phyloP scores from a whole-genome alignment of 1,140 invertebrate genomes.

The Bombus picipes region DNA sequence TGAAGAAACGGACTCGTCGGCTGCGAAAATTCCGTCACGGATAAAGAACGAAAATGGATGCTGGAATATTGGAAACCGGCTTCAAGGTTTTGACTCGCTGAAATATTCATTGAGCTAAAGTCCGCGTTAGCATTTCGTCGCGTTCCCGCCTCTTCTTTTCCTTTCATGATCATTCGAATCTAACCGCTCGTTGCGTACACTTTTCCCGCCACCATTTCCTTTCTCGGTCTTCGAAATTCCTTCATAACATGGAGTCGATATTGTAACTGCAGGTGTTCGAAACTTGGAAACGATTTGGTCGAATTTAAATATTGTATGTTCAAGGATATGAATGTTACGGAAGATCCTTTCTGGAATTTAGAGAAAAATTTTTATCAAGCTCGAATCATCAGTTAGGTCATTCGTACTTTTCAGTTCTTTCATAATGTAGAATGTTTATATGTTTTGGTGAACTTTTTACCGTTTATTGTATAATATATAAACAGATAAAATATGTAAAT shows the following conservation, averaged over 20 bases:
- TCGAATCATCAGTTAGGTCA: too few species aligned
- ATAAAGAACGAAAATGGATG: slow-evolving; percentile 60
- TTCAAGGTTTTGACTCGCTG: slow-evolving; percentile 56
- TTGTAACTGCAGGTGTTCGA: not conserved
- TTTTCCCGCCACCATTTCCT: not conserved
- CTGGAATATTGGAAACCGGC: slow-evolving; percentile 60
- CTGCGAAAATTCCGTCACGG: slow-evolving; percentile 49
- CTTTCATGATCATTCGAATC: slow-evolving; percentile 30
- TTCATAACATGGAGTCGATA: not conserved
- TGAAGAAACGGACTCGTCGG: not conserved
- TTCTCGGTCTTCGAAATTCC: not conserved
- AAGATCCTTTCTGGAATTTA: not conserved
- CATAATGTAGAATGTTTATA: too few species aligned
- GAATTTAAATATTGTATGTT: not conserved
- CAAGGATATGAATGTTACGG: not conserved
- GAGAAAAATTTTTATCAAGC: not conserved
- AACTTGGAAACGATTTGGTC: not conserved
- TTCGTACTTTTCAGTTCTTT: too few species aligned
- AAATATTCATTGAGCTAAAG: slow-evolving; percentile 68
- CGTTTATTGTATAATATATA: too few species aligned
- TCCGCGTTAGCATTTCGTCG: slow-evolving; percentile 56
- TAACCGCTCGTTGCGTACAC: slow-evolving; percentile 15
- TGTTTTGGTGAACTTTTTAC: too few species aligned
- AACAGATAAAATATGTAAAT: not conserved
- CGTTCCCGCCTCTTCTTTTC: slow-evolving; percentile 33